Conservation (phyloP, 2,113 vertebrate genomes). For the Lycaon pictus region DNA sequence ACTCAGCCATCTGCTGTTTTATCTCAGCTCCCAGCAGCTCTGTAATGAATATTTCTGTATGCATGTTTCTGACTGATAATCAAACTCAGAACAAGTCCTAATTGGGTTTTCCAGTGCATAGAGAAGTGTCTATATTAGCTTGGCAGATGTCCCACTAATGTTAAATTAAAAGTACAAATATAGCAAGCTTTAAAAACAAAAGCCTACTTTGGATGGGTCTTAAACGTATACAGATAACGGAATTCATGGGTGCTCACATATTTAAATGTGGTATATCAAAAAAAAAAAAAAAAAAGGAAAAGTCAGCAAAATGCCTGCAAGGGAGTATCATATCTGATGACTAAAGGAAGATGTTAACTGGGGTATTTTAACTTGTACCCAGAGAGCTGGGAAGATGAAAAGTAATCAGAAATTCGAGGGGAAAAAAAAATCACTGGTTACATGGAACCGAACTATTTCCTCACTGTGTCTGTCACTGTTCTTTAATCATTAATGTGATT, state of each 20-base stretch:
- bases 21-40: constrained; percentile 88
- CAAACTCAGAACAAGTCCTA: constrained; percentile 88
- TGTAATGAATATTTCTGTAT: constrained; percentile 88
- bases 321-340: neutral
- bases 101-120: constrained; percentile 87
- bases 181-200: constrained; percentile 69
- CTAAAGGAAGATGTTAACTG: no score
- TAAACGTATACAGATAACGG: constrained; percentile 52
- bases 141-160: constrained; percentile 85
- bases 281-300: constrained; percentile 1
- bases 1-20: constrained; percentile 88
- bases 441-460: neutral
- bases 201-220: constrained; percentile 53
- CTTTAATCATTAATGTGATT: neutral
- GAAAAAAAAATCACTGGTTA: neutral
- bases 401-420: neutral
- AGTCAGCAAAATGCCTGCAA: neutral
- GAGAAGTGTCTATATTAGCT: constrained; percentile 83
- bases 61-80: constrained; percentile 89
- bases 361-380: neutral
- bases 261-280: neutral
- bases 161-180: constrained; percentile 86
- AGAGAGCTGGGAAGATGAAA: neutral
- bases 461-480: neutral
- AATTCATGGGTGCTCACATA: constrained; percentile 39